Evolutionary conservation across 2,888 invertebrate genomes (phyloP).

Genomic region (Cloeon dipterum): DNA sequence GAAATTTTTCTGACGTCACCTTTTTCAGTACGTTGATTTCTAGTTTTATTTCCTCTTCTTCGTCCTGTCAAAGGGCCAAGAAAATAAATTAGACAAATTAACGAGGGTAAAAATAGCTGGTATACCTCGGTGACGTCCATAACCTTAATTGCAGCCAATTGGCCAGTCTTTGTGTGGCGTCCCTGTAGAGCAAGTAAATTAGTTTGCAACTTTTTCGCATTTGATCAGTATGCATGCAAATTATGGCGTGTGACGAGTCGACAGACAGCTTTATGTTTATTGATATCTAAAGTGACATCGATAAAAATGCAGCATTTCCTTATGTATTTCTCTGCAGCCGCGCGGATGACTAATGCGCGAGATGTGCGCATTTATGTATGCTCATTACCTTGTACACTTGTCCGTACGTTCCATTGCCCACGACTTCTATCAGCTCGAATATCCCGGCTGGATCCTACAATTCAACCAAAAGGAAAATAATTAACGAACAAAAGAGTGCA

Average conservation of each 20-base stretch:
- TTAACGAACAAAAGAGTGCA: too few species aligned
- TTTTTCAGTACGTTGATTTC: conserved; percentile 99
- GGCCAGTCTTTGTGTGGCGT: conserved; percentile 97
- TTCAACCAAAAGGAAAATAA: conserved; percentile 9
- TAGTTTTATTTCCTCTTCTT: conserved; percentile 98
- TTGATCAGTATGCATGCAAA: too few species aligned
- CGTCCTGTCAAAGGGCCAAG: conserved; percentile 38
- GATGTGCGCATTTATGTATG: too few species aligned
- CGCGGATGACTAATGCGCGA: too few species aligned
- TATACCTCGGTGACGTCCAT: conserved; percentile 97
- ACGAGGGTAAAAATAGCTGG: too few species aligned
- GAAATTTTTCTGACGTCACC: conserved; percentile 17
- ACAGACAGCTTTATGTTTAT: too few species aligned
- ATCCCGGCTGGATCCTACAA: conserved; percentile 98
- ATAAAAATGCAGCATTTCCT: too few species aligned
- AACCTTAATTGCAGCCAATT: conserved; percentile 98
- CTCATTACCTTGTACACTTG: conserved; percentile 96
- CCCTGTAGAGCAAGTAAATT: too few species aligned
- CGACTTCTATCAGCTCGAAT: conserved; percentile 98
- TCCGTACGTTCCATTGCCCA: conserved; percentile 99
- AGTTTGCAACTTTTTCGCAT: too few species aligned
- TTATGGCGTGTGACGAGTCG: too few species aligned
- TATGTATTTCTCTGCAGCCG: too few species aligned
- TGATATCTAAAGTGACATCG: too few species aligned
- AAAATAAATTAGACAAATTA: conserved; percentile 5